Evolutionary conservation across 2,888 invertebrate species (phyloP), one percentile per base, ranked within the genome.

Genomic region (Anthophora plumipes): DNA sequence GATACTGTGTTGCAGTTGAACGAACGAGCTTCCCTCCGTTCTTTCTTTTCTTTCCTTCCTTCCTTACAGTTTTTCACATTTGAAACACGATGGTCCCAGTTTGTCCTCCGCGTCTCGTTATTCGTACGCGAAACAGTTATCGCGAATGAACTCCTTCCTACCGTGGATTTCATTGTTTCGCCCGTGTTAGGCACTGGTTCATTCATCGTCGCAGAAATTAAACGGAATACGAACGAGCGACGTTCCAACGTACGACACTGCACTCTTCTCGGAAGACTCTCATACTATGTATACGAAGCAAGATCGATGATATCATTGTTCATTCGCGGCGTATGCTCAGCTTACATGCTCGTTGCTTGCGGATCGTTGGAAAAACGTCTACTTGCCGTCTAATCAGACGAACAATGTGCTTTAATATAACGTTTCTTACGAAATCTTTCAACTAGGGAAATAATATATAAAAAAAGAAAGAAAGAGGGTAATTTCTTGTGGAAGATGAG

Each of bases 1-100:
- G 80, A 88, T 87, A 84, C 88, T 4, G 89, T 80, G 88, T 85
- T 82, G 84, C 86, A 80, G 76, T 74, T 73, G 80, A 83, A 83
- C 69, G 83, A 83, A 80, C 72, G 75, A 72, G 57, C 77, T 20
- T 69, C 57, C 41, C 31, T 25, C 48, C 60, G 39, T 55, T 68
- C 55, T 54, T 22, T 66, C 20, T 50, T 14, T 67, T 8, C 41
- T 8, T 1, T 41, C 41, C 31, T 50, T 48, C n/a, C 46, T 46
- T 64, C n/a, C 37, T 11, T 6, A 20, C 57, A 57, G 48, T 66
- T 64, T 59, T 31, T 1, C 31, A 31, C 4, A 50, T n/a, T n/a
- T n/a, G n/a, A n/a, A n/a, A n/a, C n/a, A n/a, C n/a, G n/a, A n/a
- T n/a, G n/a, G n/a, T n/a, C n/a, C n/a, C n/a, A n/a, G n/a, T n/a